Percentiles rank a stretch among this genome's conserved stretches.
phyloP scores from a whole-genome alignment of 2,797 vertebrate species.

The Simalia tracyae region DNA sequence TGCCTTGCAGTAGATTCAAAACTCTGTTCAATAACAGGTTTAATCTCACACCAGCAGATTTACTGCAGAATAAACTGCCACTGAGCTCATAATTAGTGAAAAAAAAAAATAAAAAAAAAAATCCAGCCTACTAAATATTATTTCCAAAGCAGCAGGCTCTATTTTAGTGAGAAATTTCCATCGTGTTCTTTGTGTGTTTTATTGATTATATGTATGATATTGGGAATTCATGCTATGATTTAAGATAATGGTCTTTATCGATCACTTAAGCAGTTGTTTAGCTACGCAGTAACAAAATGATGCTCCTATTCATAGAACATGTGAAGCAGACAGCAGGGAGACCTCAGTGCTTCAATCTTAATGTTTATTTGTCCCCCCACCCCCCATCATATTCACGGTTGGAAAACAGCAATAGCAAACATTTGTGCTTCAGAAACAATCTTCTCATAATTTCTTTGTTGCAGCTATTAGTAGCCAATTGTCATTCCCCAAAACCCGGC shows the following conservation, averaged over 20 bases:
- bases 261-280: constrained; percentile 96
- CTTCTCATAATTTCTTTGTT: constrained; percentile 79
- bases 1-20: constrained; percentile 86
- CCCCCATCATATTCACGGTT: constrained; percentile 70
- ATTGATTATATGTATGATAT: constrained; percentile 98
- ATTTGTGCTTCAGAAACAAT: constrained; percentile 73
- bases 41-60: constrained; percentile 87
- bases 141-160: constrained; percentile 89
- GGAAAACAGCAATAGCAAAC: constrained; percentile 74
- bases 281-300: constrained; percentile 89
- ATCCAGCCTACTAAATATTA: constrained; percentile 81
- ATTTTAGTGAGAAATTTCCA: constrained; percentile 93
- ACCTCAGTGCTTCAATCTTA: constrained; percentile 69
- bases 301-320: constrained; percentile 86
- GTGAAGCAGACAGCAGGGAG: constrained; percentile 83
- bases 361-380: constrained; percentile 63
- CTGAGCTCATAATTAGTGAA: constrained; percentile 85
- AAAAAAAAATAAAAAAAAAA: constrained; percentile 64
- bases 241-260: constrained; percentile 97
- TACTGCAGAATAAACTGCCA: constrained; percentile 85
- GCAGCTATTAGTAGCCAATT: constrained; percentile 75
- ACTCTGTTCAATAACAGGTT: constrained; percentile 87
- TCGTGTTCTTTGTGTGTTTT: constrained; percentile 83
- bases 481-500: constrained; percentile 71
- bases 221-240: constrained; percentile 92